Evolutionary conservation across 2,113 vertebrate species (phyloP).

Genomic region (Centropus unirufus): DNA sequence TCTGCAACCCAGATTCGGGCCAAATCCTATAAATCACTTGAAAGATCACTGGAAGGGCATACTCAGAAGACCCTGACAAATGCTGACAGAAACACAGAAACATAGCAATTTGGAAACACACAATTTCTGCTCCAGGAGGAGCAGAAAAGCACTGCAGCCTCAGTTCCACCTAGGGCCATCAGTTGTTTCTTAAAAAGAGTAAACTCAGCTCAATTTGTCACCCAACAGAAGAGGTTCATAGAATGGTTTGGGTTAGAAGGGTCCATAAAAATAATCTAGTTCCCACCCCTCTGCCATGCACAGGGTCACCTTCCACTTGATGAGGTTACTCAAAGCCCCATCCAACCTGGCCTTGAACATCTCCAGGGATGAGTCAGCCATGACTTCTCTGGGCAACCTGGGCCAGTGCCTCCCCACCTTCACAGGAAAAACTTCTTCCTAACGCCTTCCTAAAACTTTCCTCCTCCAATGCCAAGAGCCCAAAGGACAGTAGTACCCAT

Average conservation of each 20-base stretch:
- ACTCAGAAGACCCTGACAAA: neutral
- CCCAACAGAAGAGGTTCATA: neutral
- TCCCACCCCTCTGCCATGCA: too few species aligned
- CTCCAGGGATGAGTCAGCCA: too few species aligned
- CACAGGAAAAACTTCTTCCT: too few species aligned
- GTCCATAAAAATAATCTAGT: too few species aligned
- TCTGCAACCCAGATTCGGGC: neutral
- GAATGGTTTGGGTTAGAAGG: too few species aligned
- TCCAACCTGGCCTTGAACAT: too few species aligned
- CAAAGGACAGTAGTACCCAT: neutral
- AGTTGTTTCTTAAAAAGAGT: neutral
- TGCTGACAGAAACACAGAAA: neutral
- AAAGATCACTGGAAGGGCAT: neutral
- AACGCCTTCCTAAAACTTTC: too few species aligned
- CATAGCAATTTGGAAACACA: rapidly evolving
- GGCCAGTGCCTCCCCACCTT: too few species aligned
- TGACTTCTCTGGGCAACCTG: too few species aligned
- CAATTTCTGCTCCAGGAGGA: too few species aligned
- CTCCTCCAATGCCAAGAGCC: neutral
- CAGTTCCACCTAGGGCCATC: neutral
- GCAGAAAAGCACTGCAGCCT: neutral
- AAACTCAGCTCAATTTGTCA: neutral
- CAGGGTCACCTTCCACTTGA: too few species aligned
- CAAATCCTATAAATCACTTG: neutral
- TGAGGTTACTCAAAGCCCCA: too few species aligned